phyloP scores from a whole-genome alignment of 2,113 vertebrate species.

The Centrocercus urophasianus region DNA sequence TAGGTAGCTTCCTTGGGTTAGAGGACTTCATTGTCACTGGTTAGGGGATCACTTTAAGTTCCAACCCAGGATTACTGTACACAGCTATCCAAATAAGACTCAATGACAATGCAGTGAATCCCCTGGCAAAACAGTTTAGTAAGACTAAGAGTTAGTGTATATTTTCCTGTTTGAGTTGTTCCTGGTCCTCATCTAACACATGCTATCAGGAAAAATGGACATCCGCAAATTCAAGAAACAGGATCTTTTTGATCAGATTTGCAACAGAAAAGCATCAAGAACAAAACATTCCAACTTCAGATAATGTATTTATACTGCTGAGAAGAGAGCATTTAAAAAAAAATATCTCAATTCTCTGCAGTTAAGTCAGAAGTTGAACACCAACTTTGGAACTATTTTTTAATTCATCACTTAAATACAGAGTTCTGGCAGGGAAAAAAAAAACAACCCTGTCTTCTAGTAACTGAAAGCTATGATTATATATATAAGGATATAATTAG shows the following conservation, averaged over 20 bases:
- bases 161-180: background rate
- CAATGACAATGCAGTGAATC: background rate
- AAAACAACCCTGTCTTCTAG: background rate
- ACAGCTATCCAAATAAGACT: background rate
- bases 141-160: background rate
- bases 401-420: background rate
- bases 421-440: background rate
- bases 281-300: rapidly evolving
- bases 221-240: background rate
- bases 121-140: background rate
- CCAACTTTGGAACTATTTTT: background rate
- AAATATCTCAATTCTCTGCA: background rate
- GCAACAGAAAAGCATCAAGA: background rate
- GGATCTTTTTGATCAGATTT: background rate
- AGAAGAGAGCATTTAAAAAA: background rate
- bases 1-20: background rate
- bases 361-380: background rate
- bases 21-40: background rate
- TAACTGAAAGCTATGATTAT: background rate
- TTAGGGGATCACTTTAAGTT: background rate
- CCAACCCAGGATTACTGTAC: background rate
- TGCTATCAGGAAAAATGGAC: rapidly evolving
- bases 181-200: background rate
- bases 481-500: background rate
- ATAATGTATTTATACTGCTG: background rate